Conservation (phyloP, 2,113 vertebrate genomes). For the Penelope pileata region DNA sequence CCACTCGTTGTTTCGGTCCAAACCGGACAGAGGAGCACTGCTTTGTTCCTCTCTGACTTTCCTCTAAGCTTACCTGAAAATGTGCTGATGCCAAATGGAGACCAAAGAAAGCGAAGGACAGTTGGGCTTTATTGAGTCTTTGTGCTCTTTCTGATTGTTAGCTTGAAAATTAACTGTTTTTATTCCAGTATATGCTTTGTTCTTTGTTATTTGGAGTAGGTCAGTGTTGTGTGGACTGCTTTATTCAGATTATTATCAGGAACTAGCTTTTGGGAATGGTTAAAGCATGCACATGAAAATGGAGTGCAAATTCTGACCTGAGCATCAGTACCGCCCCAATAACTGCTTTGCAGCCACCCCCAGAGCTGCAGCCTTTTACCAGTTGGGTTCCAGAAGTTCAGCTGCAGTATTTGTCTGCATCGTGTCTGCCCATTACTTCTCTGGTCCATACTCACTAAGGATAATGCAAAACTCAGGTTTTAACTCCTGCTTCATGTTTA, state of each 20-base stretch:
- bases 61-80: neutral
- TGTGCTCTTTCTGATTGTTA: neutral
- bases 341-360: too few relatives aligned
- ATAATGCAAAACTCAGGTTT: neutral
- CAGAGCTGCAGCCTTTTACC: neutral
- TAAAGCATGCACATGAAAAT: neutral
- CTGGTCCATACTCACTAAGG: neutral
- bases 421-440: neutral
- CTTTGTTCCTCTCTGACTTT: neutral
- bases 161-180: neutral
- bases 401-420: accelerated
- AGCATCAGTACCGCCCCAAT: neutral
- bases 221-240: neutral
- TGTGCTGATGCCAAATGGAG: neutral
- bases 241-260: neutral
- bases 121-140: neutral
- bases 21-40: neutral
- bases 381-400: neutral
- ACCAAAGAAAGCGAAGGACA: neutral
- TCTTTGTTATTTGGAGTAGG: neutral
- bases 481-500: neutral
- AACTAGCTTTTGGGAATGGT: neutral
- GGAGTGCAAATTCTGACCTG: neutral
- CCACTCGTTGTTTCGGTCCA: neutral
- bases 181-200: neutral